Evolutionary conservation across 2,888 invertebrate genomes (phyloP).

Genomic region (Papilio protenor): DNA sequence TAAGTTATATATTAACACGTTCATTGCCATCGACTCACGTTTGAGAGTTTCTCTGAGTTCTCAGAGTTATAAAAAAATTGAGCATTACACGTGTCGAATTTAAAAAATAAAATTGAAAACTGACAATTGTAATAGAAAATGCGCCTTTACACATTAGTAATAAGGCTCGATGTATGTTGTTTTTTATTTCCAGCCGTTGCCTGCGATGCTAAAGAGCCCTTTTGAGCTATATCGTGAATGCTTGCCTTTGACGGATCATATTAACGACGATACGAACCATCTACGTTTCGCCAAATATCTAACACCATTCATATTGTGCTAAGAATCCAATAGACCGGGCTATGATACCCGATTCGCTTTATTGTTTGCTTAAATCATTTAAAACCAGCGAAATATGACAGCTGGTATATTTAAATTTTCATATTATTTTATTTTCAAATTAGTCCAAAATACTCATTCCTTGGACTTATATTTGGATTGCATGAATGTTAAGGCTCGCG

Average conservation of each 20-base stretch:
- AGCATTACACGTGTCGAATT: not conserved
- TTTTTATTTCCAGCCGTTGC: conserved; percentile 85
- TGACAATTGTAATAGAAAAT: conserved; percentile 63
- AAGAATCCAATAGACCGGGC: conserved; percentile 66
- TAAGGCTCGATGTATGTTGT: conserved; percentile 85
- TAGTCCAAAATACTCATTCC: conserved; percentile 77
- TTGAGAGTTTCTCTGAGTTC: not conserved
- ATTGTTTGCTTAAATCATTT: conserved; percentile 75
- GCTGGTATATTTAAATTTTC: conserved; percentile 62
- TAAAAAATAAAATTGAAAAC: conserved; percentile 52
- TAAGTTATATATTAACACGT: no score
- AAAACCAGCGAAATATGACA: conserved; percentile 78
- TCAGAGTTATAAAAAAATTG: not conserved
- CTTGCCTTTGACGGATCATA: conserved; percentile 84
- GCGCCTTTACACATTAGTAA: conserved; percentile 76
- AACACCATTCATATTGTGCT: conserved; percentile 82
- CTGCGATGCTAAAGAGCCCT: conserved; percentile 84
- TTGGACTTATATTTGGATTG: conserved; percentile 73
- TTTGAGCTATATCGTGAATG: conserved; percentile 85
- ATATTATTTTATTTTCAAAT: conserved; percentile 49
- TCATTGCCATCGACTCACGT: no score
- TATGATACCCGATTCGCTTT: conserved; percentile 64
- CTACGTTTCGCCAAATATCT: conserved; percentile 80
- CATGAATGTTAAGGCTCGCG: conserved; percentile 71
- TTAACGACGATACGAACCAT: conserved; percentile 83